Evolutionary conservation across 2,888 invertebrate genomes (phyloP), one percentile per base, ranked within the genome.

Genomic region (Dryobotodes eremita): DNA sequence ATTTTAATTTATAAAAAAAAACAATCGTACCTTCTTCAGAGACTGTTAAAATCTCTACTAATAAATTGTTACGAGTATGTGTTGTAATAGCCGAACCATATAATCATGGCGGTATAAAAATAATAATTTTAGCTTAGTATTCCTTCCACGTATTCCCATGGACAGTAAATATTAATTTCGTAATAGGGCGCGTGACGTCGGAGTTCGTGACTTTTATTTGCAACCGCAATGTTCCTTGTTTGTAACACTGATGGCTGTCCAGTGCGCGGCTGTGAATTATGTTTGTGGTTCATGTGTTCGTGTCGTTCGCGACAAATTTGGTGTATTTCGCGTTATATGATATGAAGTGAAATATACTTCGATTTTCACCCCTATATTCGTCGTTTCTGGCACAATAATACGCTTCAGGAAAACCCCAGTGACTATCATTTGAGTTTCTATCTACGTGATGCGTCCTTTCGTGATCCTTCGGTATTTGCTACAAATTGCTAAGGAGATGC

Each of bases 141-240:
- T 76, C 81, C 10, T 6, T 17, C 20, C 26, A 46, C 77, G 79
- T 66, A 13, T 48, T 42, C n/a, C 4, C n/a, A 57, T 61, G 50
- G 72, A 59, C 77, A 68, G 55, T 57, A 59, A 20, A 71, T 76
- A 77, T 86, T 75, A 68, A 82, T 91, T 90, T 91, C 84, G 90
- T 85, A 88, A 89, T 42, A 62, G 46, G 75, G 57, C 70, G 89
- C 91, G 92, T 91, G 92, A 89, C 90, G 78, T 80, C 88, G 90
- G 88, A 88, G 89, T 88, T 20, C 15, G 78, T 50, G 70, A 71
- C 78, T 78, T 79, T 86, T 80, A 77, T 86, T 82, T 36, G 69
- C 11, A 59, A 62, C 66, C 8, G 75, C 66, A 78, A 79, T 70
- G 48, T 71, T 17, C 20, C 36, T 57, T 78, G 79, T 78, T 81